phyloP scores from a whole-genome alignment of 2,888 invertebrate genomes.

The Panzeria rudis region DNA sequence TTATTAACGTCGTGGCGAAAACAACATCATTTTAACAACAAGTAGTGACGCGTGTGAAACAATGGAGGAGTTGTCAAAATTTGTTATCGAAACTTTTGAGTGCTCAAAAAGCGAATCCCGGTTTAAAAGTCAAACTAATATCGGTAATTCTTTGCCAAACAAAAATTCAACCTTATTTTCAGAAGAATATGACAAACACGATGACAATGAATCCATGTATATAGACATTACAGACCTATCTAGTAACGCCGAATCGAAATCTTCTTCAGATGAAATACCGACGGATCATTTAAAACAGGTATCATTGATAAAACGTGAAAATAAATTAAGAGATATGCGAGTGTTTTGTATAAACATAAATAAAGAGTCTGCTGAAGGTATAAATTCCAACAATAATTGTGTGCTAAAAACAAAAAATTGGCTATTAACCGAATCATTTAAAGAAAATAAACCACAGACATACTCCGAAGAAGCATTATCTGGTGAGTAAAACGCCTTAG shows the following conservation, averaged over 20 bases:
- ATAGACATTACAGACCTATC: conserved; percentile 83
- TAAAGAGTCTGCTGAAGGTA: conserved; percentile 67
- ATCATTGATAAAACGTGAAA: conserved; percentile 76
- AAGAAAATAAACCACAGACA: conserved; percentile 74
- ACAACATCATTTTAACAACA: neutral
- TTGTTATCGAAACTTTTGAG: conserved; percentile 94
- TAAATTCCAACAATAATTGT: conserved; percentile 38
- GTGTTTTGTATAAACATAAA: conserved; percentile 69
- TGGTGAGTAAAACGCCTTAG: conserved; percentile 50
- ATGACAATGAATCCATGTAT: conserved; percentile 84
- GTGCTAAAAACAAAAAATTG: conserved; percentile 78
- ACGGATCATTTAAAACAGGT: conserved; percentile 72
- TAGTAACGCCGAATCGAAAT: conserved; percentile 77
- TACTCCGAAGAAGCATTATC: conserved; percentile 34
- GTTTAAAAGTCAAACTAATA: conserved; percentile 80
- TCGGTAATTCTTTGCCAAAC: conserved; percentile 74
- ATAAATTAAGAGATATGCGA: conserved; percentile 10
- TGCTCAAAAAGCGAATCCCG: conserved; percentile 84
- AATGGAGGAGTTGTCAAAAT: conserved; percentile 96
- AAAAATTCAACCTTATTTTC: conserved; percentile 66
- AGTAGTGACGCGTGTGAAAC: neutral
- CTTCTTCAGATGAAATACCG: conserved; percentile 57
- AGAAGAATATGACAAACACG: conserved; percentile 46
- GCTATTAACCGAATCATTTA: conserved; percentile 80
- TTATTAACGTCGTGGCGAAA: conserved; percentile 26